These are phyloP conservation scores for Noctua janthe DNA, from an alignment of 2,888 invertebrate species.

Conservation along the genomic window DNA sequence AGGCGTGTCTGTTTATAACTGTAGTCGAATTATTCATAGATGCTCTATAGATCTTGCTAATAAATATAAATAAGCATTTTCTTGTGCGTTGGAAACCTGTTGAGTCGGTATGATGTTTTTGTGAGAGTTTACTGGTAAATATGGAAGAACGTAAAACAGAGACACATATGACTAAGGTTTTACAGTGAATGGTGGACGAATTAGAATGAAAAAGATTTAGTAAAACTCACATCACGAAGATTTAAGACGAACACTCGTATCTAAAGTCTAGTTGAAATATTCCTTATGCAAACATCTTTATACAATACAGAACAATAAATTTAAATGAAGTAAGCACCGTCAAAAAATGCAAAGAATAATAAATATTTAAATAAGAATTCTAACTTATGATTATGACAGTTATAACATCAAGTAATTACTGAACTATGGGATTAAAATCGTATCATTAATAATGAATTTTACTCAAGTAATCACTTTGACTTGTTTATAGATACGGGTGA, in stretches of 20 bases:
- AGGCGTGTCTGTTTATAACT: constrained; percentile 66
- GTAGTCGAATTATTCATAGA: constrained; percentile 65
- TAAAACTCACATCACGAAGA: neutral
- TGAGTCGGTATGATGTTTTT: constrained; percentile 20
- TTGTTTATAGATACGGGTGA: no score
- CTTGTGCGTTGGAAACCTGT: constrained; percentile 14
- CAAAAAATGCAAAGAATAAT: no score
- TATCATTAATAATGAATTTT: no score
- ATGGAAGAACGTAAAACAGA: neutral
- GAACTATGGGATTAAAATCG: no score
- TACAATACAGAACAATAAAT: no score
- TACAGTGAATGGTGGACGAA: neutral
- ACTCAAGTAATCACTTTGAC: no score
- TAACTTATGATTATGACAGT: no score
- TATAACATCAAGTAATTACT: no score
- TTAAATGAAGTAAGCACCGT: no score
- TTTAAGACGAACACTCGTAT: neutral
- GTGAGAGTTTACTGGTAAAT: neutral
- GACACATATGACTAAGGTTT: neutral
- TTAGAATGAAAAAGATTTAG: neutral
- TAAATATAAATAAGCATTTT: constrained; percentile 33
- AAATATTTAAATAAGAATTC: no score
- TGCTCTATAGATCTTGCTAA: constrained; percentile 34
- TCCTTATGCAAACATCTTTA: no score
- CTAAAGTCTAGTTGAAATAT: no score